Conservation (phyloP, 2,888 invertebrate species). For the Cryptus armator region DNA sequence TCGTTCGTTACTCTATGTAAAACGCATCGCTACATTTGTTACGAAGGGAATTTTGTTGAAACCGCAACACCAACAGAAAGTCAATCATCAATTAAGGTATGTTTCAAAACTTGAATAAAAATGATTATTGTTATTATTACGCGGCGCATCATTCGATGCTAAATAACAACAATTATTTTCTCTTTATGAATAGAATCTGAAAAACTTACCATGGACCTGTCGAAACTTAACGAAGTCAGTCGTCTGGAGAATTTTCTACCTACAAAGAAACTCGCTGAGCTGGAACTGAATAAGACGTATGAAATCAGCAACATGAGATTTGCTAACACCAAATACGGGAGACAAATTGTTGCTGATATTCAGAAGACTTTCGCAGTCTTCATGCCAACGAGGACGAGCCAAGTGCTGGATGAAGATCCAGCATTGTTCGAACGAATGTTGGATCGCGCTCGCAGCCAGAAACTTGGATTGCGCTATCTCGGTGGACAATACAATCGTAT, state of each 20-base stretch:
- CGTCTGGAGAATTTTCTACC: neutral
- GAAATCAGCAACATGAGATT: neutral
- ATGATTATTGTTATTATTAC: no score
- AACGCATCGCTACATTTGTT: no score
- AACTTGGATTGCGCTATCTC: no score
- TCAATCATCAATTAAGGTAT: no score
- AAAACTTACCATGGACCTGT: neutral
- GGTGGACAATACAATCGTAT: no score
- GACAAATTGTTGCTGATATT: neutral
- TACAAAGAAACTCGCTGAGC: neutral
- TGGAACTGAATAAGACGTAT: neutral
- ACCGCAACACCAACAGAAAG: no score
- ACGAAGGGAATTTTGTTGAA: no score
- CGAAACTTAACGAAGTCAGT: neutral
- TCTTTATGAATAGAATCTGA: no score
- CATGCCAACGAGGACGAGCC: neutral
- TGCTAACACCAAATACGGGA: neutral
- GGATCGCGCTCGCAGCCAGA: neutral
- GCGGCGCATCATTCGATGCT: no score
- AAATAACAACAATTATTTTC: no score
- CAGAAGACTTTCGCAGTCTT: neutral
- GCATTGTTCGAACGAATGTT: slow-evolving; percentile 12
- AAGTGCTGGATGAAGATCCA: neutral
- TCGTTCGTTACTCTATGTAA: no score
- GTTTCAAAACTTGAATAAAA: no score